Conservation (phyloP, 2,888 invertebrate species). For the Hirudinaria manillensis region DNA sequence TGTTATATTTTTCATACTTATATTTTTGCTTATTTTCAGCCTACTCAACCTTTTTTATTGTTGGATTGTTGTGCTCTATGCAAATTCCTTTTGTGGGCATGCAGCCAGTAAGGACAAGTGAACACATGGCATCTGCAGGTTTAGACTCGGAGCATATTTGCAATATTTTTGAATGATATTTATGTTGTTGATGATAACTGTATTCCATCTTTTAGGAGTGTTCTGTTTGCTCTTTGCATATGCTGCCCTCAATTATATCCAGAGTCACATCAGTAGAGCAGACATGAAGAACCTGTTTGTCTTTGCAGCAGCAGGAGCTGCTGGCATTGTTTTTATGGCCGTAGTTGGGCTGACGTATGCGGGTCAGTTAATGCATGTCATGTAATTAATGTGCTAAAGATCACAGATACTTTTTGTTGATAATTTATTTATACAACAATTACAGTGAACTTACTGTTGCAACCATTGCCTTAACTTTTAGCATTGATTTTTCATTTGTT, state of each 20-base stretch:
- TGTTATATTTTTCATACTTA: too few relatives aligned
- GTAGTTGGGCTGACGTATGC: constrained; percentile 85
- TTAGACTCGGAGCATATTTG: background rate
- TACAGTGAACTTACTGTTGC: too few relatives aligned
- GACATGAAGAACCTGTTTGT: constrained; percentile 83
- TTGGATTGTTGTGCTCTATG: constrained; percentile 92
- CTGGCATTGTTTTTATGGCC: constrained; percentile 71
- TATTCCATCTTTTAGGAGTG: constrained; percentile 66
- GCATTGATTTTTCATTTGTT: too few relatives aligned
- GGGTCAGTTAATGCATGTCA: constrained; percentile 54
- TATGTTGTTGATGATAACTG: background rate
- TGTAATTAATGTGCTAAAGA: too few relatives aligned
- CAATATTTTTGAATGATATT: background rate
- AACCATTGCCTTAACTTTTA: too few relatives aligned
- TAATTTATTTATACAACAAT: too few relatives aligned
- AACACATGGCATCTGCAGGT: constrained; percentile 97
- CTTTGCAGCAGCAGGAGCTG: constrained; percentile 67
- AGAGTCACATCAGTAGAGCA: constrained; percentile 76
- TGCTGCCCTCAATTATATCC: constrained; percentile 76
- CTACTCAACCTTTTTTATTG: constrained; percentile 91
- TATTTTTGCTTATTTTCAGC: constrained; percentile 59
- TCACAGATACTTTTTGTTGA: too few relatives aligned
- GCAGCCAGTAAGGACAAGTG: constrained; percentile 95
- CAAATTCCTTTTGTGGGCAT: constrained; percentile 77
- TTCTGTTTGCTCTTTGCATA: constrained; percentile 87